Percentiles rank a stretch among this genome's conserved stretches.
phyloP scores from a whole-genome alignment of 2,888 invertebrate genomes.

The Xanthia icteritia region DNA sequence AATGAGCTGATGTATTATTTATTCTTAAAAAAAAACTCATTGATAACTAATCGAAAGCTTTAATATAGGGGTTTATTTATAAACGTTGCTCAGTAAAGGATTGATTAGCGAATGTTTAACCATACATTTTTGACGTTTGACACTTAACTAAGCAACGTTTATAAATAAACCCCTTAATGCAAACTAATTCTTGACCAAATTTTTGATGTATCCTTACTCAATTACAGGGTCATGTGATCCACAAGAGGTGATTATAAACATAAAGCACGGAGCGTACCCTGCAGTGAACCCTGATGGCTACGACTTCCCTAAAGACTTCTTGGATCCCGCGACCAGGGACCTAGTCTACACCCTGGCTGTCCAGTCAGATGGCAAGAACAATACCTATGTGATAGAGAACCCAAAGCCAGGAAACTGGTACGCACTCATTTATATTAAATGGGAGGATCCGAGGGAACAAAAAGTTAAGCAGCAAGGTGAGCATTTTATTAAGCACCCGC shows the following conservation, averaged over 20 bases:
- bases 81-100: no score
- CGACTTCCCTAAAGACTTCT: constrained; percentile 92
- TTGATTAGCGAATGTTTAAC: no score
- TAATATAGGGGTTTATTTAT: no score
- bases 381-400: constrained; percentile 91
- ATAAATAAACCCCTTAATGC: not conserved
- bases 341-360: constrained; percentile 90
- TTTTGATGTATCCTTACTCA: constrained; percentile 7
- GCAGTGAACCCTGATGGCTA: constrained; percentile 95
- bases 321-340: constrained; percentile 87
- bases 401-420: constrained; percentile 95
- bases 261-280: constrained; percentile 96
- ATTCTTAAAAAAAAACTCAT: constrained; percentile 3
- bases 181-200: not conserved
- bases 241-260: constrained; percentile 92
- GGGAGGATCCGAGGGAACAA: constrained; percentile 93
- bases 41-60: not conserved
- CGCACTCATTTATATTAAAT: constrained; percentile 94
- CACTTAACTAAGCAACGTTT: no score
- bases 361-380: constrained; percentile 91
- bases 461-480: constrained; percentile 94
- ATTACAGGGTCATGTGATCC: constrained; percentile 90
- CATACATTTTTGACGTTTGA: no score
- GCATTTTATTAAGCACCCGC: constrained; percentile 40
- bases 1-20: not conserved